phyloP scores from a whole-genome alignment of 2,888 invertebrate species.

The Lacanobia wlatinum region DNA sequence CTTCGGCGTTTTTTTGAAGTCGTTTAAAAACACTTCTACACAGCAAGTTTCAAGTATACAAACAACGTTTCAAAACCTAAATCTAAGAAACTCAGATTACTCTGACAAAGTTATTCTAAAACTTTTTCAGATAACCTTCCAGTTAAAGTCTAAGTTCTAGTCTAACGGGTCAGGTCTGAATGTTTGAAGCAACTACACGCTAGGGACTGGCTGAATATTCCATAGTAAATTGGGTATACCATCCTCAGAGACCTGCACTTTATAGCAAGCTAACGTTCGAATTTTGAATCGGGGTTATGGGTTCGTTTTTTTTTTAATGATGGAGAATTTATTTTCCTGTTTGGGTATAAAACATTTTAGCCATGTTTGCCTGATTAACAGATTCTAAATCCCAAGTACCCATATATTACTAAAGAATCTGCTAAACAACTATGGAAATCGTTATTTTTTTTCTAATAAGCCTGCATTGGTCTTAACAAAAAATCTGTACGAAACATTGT shows the following conservation, averaged over 20 bases:
- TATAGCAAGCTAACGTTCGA: conserved; percentile 39
- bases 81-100: conserved; percentile 5
- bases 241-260: conserved; percentile 59
- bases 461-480: no score
- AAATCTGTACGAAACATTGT: no score
- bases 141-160: conserved; percentile 43
- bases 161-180: conserved; percentile 62
- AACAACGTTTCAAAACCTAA: not conserved
- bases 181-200: conserved; percentile 67
- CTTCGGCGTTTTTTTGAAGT: no score
- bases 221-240: conserved; percentile 72
- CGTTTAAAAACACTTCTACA: no score
- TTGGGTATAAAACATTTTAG: no score
- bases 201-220: conserved; percentile 68
- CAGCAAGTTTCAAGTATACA: not conserved
- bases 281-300: conserved; percentile 34
- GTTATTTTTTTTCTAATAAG: no score
- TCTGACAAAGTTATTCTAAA: conserved; percentile 27
- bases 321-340: not conserved
- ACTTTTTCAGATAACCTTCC: conserved; percentile 29
- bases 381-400: no score
- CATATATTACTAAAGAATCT: no score
- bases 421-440: no score
- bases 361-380: no score
- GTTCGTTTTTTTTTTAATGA: conserved; percentile 6